A percentile compares a stretch with the other conserved stretches of the same genome.
phyloP scores from a whole-genome alignment of 2,888 invertebrate genomes.

The Crocallis elinguaria region DNA sequence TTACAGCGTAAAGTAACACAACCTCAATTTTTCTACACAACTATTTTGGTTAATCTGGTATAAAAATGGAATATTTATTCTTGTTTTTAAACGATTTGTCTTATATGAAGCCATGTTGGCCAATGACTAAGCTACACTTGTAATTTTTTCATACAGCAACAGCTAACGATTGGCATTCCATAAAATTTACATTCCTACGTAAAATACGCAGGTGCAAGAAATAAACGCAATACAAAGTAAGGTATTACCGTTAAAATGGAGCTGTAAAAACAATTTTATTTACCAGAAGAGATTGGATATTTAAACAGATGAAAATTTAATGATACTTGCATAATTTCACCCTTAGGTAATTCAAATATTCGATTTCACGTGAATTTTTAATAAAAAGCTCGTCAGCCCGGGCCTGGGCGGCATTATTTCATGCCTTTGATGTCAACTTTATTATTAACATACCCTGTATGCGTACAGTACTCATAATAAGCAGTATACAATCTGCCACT shows the following conservation, averaged over 20 bases:
- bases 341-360: conserved; percentile 5
- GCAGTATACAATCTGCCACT: not conserved
- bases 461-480: not conserved
- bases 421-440: conserved; percentile 28
- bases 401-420: conserved; percentile 15
- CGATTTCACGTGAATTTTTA: conserved; percentile 22
- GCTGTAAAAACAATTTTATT: not conserved
- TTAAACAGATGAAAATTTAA: not conserved
- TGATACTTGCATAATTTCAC: conserved; percentile 13
- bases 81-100: too few relatives aligned
- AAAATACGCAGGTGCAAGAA: too few relatives aligned
- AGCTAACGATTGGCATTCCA: too few relatives aligned
- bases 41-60: too few relatives aligned
- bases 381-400: conserved; percentile 19
- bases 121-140: too few relatives aligned
- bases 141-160: too few relatives aligned
- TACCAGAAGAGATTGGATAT: not conserved
- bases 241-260: not conserved
- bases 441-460: conserved; percentile 26
- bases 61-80: too few relatives aligned
- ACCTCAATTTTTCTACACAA: too few relatives aligned
- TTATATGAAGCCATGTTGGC: too few relatives aligned
- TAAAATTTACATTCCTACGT: too few relatives aligned
- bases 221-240: too few relatives aligned
- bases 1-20: too few relatives aligned